These are phyloP conservation scores for Eremobia ochroleuca DNA, from an alignment of 2,888 invertebrate species.

Conservation along the genomic window DNA sequence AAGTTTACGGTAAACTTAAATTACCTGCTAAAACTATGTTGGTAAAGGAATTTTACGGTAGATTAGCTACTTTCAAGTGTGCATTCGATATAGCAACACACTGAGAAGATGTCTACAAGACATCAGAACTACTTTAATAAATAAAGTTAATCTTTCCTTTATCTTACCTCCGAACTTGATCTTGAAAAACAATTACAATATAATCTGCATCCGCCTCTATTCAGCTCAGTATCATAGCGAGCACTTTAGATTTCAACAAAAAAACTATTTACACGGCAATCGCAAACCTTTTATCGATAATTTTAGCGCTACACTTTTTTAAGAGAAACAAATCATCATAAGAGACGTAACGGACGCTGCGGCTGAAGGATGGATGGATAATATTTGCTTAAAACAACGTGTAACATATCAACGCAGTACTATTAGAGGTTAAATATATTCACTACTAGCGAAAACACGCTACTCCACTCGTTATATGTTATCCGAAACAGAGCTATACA, in stretches of 20 bases:
- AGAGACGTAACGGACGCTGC: slow-evolving; percentile 60
- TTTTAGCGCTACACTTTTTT: slow-evolving; percentile 60
- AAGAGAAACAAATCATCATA: slow-evolving; percentile 63
- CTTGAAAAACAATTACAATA: slow-evolving; percentile 52
- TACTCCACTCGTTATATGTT: slow-evolving; percentile 34
- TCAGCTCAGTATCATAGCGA: slow-evolving; percentile 53
- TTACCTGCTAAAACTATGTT: slow-evolving; percentile 84
- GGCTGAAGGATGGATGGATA: slow-evolving; percentile 66
- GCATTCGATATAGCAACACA: slow-evolving; percentile 8
- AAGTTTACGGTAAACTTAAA: slow-evolving; percentile 89
- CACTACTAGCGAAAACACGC: slow-evolving; percentile 58
- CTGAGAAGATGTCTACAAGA: slow-evolving; percentile 17
- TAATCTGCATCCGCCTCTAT: slow-evolving; percentile 58
- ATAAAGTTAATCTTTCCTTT: slow-evolving; percentile 37
- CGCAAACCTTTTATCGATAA: slow-evolving; percentile 68
- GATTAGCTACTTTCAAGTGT: slow-evolving; percentile 52
- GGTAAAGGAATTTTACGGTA: slow-evolving; percentile 69
- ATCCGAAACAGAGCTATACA: slow-evolving; percentile 21
- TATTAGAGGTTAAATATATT: slow-evolving; percentile 62
- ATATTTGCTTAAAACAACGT: slow-evolving; percentile 68
- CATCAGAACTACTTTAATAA: slow-evolving; percentile 13
- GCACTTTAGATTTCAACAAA: slow-evolving; percentile 67
- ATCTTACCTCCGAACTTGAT: slow-evolving; percentile 59
- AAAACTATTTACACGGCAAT: slow-evolving; percentile 63
- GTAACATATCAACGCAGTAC: slow-evolving; percentile 60